Percentiles rank a stretch among this genome's conserved stretches.
phyloP scores from a whole-genome alignment of 2,797 vertebrate species.

The Merluccius polli region DNA sequence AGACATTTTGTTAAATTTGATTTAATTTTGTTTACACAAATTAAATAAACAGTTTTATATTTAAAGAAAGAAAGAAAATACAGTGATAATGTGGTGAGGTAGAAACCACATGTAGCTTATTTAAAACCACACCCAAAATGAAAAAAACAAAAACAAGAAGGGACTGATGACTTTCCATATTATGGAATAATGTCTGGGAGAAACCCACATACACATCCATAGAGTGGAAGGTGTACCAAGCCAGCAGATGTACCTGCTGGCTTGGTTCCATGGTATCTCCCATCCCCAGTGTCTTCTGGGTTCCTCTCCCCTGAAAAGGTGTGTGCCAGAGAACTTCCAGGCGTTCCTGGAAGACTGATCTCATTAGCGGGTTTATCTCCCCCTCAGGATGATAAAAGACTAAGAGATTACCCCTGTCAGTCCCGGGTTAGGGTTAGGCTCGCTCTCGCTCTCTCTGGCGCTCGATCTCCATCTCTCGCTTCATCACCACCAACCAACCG shows the following conservation, averaged over 20 bases:
- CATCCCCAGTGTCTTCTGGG: neutral
- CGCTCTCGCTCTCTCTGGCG: neutral
- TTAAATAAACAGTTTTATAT: neutral
- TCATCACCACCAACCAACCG: neutral
- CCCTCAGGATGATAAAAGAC: neutral
- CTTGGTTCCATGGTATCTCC: neutral
- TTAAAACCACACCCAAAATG: too few species aligned
- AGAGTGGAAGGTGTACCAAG: neutral
- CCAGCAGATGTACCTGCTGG: neutral
- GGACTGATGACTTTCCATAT: neutral
- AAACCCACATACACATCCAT: neutral
- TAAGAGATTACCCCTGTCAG: neutral
- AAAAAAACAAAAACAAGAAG: too few species aligned
- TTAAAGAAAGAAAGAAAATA: neutral
- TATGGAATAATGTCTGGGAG: neutral
- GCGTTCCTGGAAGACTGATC: neutral
- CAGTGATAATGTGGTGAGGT: too few species aligned
- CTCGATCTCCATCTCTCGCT: neutral
- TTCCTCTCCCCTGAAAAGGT: neutral
- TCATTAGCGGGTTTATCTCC: conserved; percentile 2
- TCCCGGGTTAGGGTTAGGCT: neutral
- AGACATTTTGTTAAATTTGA: too few species aligned
- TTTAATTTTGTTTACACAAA: too few species aligned
- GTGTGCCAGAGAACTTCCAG: neutral
- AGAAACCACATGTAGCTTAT: too few species aligned